Conservation (phyloP, 53 echinoderm and acorn worm genomes). For the Temnopleurus reevesii region DNA sequence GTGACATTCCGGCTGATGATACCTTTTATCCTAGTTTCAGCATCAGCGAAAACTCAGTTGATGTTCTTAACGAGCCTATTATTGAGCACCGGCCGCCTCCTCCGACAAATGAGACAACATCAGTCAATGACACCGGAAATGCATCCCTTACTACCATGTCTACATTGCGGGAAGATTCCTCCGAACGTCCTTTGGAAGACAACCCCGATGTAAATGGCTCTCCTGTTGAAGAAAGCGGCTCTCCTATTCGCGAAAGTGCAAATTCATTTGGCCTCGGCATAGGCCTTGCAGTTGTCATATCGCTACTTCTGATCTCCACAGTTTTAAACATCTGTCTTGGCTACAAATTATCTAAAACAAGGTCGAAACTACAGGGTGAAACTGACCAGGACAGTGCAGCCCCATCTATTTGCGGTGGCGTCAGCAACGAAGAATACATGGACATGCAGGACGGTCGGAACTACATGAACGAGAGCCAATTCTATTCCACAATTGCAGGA, state of each 20-base stretch:
- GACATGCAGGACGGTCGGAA: constrained; percentile 26
- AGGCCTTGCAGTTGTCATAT: neutral
- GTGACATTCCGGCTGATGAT: neutral
- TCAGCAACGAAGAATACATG: constrained; percentile 52
- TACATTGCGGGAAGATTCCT: too few species aligned
- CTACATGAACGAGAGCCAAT: constrained; percentile 14
- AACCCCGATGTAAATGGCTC: too few species aligned
- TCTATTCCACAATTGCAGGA: constrained; percentile 31
- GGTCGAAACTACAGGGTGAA: neutral
- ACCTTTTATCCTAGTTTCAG: neutral
- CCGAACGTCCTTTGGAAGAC: neutral
- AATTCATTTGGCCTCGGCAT: neutral
- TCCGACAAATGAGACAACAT: neutral
- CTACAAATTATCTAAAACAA: neutral
- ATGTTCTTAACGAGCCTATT: neutral
- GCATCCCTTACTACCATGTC: neutral
- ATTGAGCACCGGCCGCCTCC: neutral
- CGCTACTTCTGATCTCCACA: neutral
- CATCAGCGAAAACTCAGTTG: neutral
- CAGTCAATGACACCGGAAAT: neutral
- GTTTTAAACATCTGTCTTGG: neutral
- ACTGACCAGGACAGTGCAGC: neutral
- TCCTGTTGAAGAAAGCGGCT: neutral
- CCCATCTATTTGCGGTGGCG: constrained; percentile 23
- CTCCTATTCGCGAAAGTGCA: neutral